Base-by-base conservation (phyloP, 2,113 vertebrate species). In the Lipophrys pholis region DNA sequence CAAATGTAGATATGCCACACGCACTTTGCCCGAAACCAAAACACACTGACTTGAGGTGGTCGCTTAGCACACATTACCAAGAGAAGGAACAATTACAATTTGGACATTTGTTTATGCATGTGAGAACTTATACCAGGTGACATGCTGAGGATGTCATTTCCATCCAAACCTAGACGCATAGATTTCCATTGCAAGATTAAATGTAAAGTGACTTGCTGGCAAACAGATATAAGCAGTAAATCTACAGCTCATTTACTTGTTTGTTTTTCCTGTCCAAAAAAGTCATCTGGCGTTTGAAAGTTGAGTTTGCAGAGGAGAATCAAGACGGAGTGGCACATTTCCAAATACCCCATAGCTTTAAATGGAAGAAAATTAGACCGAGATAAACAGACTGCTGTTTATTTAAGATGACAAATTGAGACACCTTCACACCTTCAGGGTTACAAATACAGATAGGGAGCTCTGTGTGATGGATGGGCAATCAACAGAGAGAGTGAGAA, bases 301-400 rank as follows among this genome's bases (percentile, higher is more conserved):
- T 41, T 55, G 43, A 73, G 57, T 48, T 56, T 7, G 61, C 57
- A 51, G 48, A 6, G 35, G 36, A 50, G 68, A 58, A 53, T 50
- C 15, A 58, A 55, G 58, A 8, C 65, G 54, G 63, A 73, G 68
- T 70, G 55, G 69, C 78, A 80, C 36, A 45, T 49, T 30, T 73
- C 68, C 76, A 71, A 66, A 49, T 40, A 0, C 51, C 55, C 80
- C 0, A 1, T 12, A 42, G 71, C 80, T 81, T 67, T 56, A 68
- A 78, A 80, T 49, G 0, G 42, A 39, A 43, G 67, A 67, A 59
- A 73, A 85, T 85, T 63, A 84, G 63, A 50, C 43, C 7, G 68
- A 42, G 86, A 91, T 87, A 88, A 86, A 87, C 79, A 88, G 66
- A 77, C 76, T 54, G 49, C 48, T 84, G 87, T 92, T 90, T 91